Evolutionary conservation across 2,797 vertebrate genomes (phyloP), one percentile per base, ranked within the genome.

Genomic region (Glossophaga mutica): DNA sequence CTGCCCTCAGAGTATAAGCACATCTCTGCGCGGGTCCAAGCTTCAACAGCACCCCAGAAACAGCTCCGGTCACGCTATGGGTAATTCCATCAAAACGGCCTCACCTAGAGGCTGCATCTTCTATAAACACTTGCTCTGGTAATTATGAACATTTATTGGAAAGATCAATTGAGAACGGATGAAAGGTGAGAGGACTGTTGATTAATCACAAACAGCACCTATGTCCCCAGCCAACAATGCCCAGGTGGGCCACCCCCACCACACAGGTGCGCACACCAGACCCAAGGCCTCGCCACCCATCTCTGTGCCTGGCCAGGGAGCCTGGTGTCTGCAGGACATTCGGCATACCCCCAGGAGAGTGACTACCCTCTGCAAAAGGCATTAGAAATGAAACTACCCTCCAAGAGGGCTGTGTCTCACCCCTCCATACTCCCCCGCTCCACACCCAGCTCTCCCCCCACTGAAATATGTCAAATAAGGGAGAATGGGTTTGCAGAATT

Each of bases 81-180:
- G 94, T 86, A 87, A 97, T 95, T 96, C 94, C 96, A 70, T 91
- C 94, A 96, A 97, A 98, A 98, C 39, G 94, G 79, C 93, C 96
- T 98, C 97, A 97, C 98, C 97, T 97, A 97, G 97, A 97, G 96
- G 89, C 92, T 90, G 84, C 79, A 95, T 96, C 94, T 96, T 97
- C 92, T 96, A 57, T 96, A 97, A 98, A 98, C 94, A 94, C 85
- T 55, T 86, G 92, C 95, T 97, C 85, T 73, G 44, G 88, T 97
- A 96, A 96, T 97, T 91, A 96, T 94, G 74, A 97, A 26, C 91
- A 94, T 98, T 97, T 97, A 97, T 82, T 97, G 96, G 55, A 97
- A 96, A 88, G 94, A 97, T 97, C 97, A 96, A 90, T 59, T 97
- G 96, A 97, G 97, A 98, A 95, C 96, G 97, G 85, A 96, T 97